phyloP scores from a whole-genome alignment of 2,797 vertebrate genomes.

The Sebastolobus altivelis region DNA sequence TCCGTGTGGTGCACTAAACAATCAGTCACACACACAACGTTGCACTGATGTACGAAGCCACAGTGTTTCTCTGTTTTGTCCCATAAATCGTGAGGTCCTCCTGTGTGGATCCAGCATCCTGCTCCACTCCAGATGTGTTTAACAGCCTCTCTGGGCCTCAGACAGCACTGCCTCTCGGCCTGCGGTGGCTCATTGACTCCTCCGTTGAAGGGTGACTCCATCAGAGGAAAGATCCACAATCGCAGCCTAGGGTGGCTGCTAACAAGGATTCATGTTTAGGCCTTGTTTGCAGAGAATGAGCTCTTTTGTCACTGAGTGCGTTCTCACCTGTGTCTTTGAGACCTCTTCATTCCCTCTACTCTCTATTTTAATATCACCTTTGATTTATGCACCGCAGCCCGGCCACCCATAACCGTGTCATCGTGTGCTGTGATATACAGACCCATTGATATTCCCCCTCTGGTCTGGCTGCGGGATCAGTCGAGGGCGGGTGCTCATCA shows the following conservation, averaged over 20 bases:
- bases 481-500: constrained; percentile 60
- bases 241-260: no score
- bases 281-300: neutral
- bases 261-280: constrained; percentile 3
- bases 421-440: constrained; percentile 69
- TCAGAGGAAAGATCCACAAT: neutral
- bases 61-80: constrained; percentile 37
- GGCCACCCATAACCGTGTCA: constrained; percentile 69
- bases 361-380: constrained; percentile 55
- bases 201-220: constrained; percentile 19
- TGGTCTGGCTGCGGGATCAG: constrained; percentile 51
- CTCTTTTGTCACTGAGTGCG: neutral
- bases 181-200: constrained; percentile 34
- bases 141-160: constrained; percentile 61
- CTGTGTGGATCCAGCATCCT: constrained; percentile 56
- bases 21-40: constrained; percentile 38
- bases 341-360: constrained; percentile 2
- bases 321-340: neutral
- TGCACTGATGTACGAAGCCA: constrained; percentile 25
- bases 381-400: constrained; percentile 66
- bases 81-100: constrained; percentile 71
- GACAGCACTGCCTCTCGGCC: constrained; percentile 32
- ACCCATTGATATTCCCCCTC: constrained; percentile 51
- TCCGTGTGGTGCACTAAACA: constrained; percentile 33
- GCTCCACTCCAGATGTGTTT: constrained; percentile 79